phyloP scores from a whole-genome alignment of 2,113 vertebrate genomes.

The Elephantulus edwardii region DNA sequence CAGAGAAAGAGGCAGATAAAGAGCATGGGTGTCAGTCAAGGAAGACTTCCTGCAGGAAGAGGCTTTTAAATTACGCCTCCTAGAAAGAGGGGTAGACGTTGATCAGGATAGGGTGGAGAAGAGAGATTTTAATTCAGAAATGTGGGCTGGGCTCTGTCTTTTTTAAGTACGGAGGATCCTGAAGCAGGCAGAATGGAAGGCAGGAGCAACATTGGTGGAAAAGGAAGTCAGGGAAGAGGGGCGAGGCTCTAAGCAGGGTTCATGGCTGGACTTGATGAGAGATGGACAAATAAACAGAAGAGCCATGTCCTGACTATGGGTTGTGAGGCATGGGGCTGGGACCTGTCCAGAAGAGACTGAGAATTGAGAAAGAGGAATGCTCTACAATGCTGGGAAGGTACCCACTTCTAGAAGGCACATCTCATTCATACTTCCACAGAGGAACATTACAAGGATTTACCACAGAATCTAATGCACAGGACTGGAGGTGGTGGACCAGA shows the following conservation, averaged over 20 bases:
- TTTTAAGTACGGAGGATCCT: not conserved
- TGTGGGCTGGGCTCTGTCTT: not conserved
- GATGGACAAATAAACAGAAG: not conserved
- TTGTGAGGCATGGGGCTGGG: not conserved
- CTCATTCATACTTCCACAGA: not conserved
- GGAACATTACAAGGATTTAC: not conserved
- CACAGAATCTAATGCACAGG: fast-evolving
- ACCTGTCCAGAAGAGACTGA: not conserved
- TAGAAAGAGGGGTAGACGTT: not conserved
- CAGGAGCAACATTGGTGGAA: not conserved
- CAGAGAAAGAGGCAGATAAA: not conserved
- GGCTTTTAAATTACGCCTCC: not conserved
- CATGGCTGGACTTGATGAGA: not conserved
- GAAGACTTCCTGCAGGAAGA: conserved; percentile 5
- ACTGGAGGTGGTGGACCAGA: not conserved
- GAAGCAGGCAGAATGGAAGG: not conserved
- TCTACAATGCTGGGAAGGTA: not conserved
- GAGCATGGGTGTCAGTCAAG: not conserved
- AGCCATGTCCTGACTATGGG: not conserved
- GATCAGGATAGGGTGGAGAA: not conserved
- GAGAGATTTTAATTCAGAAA: not conserved
- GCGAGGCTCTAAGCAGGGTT: not conserved
- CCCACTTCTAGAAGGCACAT: not conserved
- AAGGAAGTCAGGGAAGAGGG: not conserved
- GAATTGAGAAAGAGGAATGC: not conserved